phyloP scores from a whole-genome alignment of 53 echinoderm and acorn worm genomes.

The Antedon mediterranea region DNA sequence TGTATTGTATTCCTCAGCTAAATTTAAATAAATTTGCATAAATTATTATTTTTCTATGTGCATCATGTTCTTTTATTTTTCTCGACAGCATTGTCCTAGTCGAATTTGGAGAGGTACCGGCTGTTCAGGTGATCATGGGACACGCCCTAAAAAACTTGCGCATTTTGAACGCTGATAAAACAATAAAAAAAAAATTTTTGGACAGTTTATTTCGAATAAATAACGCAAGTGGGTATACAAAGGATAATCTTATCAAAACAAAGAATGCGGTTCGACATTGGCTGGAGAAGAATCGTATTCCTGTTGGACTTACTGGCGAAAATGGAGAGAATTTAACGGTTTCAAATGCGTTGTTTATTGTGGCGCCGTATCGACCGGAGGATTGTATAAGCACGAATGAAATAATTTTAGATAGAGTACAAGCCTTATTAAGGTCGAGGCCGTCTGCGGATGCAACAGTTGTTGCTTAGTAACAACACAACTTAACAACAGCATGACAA shows the following conservation, averaged over 20 bases:
- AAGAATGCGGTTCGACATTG: conserved; percentile 51
- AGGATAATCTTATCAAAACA: conserved; percentile 13
- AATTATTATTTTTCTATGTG: no score
- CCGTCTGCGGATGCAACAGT: conserved; percentile 6
- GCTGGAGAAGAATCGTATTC: conserved; percentile 71
- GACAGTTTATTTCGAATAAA: conserved; percentile 21
- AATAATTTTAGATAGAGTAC: conserved; percentile 76
- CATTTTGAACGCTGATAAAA: conserved; percentile 9
- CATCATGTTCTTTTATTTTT: background rate
- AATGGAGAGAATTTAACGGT: conserved; percentile 41
- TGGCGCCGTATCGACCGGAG: conserved; percentile 65
- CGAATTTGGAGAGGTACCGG: conserved; percentile 1
- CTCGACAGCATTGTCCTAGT: conserved; percentile 26
- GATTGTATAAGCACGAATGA: conserved; percentile 87
- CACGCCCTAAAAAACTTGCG: conserved; percentile 34
- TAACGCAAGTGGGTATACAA: conserved; percentile 3
- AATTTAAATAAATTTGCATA: no score
- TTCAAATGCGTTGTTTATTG: conserved; percentile 65
- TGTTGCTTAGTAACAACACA: background rate
- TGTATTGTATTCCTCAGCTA: no score
- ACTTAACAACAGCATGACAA: background rate
- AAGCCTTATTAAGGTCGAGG: conserved; percentile 56
- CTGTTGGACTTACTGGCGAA: conserved; percentile 43
- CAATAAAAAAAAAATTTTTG: conserved; percentile 2
- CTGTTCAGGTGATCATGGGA: conserved; percentile 38